A percentile compares a stretch with the other conserved stretches of the same genome.
Conservation (phyloP, 92 coral and sea anemone species). For the Scolanthus callimorphus region DNA sequence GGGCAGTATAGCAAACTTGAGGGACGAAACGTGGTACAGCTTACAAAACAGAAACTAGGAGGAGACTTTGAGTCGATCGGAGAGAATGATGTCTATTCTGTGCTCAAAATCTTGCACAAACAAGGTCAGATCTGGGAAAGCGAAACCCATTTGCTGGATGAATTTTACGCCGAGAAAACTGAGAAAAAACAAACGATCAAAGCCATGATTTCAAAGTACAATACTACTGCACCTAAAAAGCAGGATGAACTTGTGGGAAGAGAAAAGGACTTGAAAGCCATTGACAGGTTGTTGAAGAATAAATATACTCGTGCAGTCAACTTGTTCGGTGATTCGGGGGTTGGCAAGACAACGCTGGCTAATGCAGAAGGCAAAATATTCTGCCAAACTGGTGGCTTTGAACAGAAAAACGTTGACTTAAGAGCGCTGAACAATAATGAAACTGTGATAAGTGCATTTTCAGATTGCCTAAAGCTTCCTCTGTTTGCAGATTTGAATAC, state of each 20-base stretch:
- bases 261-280: slow-evolving; percentile 24
- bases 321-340: slow-evolving; percentile 63
- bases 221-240: slow-evolving; percentile 7
- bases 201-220: slow-evolving; percentile 11
- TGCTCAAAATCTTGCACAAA: background rate
- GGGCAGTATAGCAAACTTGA: background rate
- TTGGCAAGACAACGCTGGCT: slow-evolving; percentile 75
- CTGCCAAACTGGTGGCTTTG: background rate
- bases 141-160: background rate
- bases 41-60: background rate
- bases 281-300: slow-evolving; percentile 19
- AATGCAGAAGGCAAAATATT: slow-evolving; percentile 19
- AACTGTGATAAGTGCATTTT: slow-evolving; percentile 10
- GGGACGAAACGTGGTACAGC: too few species aligned
- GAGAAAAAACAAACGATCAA: slow-evolving; percentile 14
- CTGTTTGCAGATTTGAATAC: background rate
- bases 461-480: slow-evolving; percentile 6
- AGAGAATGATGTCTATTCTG: background rate
- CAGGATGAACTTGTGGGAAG: slow-evolving; percentile 33
- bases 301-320: slow-evolving; percentile 22
- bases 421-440: slow-evolving; percentile 33
- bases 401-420: slow-evolving; percentile 15
- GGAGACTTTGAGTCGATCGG: background rate
- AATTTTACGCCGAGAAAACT: slow-evolving; percentile 30
- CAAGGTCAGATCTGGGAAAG: background rate